Conservation (phyloP, 2,888 invertebrate species). For the Trissolcus japonicus region DNA sequence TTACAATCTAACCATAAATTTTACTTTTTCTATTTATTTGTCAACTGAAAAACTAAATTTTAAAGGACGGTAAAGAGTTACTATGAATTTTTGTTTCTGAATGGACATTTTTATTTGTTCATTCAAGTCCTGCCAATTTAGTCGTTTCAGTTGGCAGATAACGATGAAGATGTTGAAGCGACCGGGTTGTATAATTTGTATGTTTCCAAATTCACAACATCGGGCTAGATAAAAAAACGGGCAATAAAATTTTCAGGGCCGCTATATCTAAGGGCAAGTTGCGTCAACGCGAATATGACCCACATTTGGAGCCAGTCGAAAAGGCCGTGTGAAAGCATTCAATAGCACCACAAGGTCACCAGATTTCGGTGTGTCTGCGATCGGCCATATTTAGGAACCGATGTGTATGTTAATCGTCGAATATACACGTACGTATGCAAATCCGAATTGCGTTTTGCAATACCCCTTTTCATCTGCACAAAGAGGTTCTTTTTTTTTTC, state of each 20-base stretch:
- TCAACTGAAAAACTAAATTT: no score
- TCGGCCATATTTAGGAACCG: conserved; percentile 50
- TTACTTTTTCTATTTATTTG: no score
- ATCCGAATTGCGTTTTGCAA: conserved; percentile 19
- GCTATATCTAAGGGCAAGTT: conserved; percentile 55
- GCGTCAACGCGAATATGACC: conserved; percentile 56
- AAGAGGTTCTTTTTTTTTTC: no score
- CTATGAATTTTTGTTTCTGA: no score
- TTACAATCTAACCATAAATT: no score
- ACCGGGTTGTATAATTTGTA: conserved; percentile 32
- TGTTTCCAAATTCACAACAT: conserved; percentile 37
- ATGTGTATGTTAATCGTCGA: conserved; percentile 27
- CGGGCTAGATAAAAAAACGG: conserved; percentile 51
- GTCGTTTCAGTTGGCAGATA: no score
- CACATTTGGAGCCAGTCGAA: conserved; percentile 54
- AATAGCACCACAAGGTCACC: conserved; percentile 53
- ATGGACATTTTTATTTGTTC: no score
- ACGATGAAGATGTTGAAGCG: not conserved
- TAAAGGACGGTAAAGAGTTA: no score
- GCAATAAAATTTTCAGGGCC: conserved; percentile 54
- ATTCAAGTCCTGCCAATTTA: no score
- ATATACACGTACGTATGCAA: conserved; percentile 22
- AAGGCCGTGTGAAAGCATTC: conserved; percentile 56
- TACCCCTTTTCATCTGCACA: no score
- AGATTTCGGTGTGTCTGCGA: conserved; percentile 44